phyloP scores from a whole-genome alignment of 2,113 vertebrate genomes.

The Platysternon megacephalum region DNA sequence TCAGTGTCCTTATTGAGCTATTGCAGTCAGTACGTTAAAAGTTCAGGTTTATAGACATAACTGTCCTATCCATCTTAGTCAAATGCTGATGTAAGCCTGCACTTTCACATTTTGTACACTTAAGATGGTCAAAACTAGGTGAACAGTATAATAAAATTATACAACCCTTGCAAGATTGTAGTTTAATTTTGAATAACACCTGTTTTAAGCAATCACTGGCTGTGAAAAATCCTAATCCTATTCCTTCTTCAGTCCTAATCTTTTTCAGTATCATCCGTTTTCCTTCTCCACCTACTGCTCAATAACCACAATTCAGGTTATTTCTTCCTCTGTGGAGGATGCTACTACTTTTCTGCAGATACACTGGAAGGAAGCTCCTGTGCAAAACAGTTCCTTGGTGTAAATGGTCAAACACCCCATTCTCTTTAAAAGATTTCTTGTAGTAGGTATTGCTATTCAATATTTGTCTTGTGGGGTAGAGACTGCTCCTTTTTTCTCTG shows the following conservation, averaged over 20 bases:
- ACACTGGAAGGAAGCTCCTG: neutral
- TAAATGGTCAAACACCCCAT: neutral
- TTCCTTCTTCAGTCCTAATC: neutral
- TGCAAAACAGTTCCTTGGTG: neutral
- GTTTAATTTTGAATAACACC: neutral
- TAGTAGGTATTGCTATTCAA: neutral
- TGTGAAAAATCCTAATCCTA: neutral
- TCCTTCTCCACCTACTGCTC: neutral
- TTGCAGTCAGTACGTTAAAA: neutral
- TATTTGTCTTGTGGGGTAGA: neutral
- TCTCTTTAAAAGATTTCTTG: neutral
- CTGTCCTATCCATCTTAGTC: neutral
- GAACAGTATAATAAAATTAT: rapidly evolving
- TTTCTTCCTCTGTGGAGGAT: neutral
- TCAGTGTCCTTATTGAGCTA: rapidly evolving
- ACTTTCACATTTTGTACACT: neutral
- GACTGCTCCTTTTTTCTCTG: neutral
- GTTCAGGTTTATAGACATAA: rapidly evolving
- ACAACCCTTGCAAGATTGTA: neutral
- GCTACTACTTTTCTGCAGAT: neutral
- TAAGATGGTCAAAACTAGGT: rapidly evolving
- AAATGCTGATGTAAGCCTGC: rapidly evolving
- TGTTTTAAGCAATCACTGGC: neutral
- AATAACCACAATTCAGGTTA: too few relatives aligned
- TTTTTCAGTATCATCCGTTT: neutral